These are phyloP conservation scores for Coryphaenoides rupestris DNA, from an alignment of 2,113 vertebrate species.

Conservation along the genomic window DNA sequence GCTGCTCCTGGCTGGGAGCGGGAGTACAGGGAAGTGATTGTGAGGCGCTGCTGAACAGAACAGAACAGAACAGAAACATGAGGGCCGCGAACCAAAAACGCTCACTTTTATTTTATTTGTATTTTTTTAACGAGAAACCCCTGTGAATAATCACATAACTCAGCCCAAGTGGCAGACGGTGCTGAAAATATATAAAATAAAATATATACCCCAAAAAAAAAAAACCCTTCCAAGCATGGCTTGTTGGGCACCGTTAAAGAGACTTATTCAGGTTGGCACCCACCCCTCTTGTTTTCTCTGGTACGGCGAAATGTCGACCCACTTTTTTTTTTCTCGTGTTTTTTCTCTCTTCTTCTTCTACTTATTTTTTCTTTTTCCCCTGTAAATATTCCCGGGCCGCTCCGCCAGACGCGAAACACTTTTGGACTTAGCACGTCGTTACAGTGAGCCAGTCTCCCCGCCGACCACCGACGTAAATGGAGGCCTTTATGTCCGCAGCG, in stretches of 20 bases:
- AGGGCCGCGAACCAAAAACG: too few relatives aligned
- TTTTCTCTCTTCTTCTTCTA: too few relatives aligned
- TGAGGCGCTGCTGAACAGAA: conserved; percentile 45
- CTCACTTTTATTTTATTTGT: too few relatives aligned
- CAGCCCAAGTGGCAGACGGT: too few relatives aligned
- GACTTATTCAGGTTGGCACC: conserved; percentile 27
- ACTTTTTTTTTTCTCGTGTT: too few relatives aligned
- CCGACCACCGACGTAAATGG: conserved; percentile 15
- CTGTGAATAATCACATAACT: too few relatives aligned
- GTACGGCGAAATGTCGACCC: too few relatives aligned
- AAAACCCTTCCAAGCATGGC: conserved; percentile 26
- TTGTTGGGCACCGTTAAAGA: conserved; percentile 43
- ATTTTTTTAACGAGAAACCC: too few relatives aligned
- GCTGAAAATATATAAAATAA: too few relatives aligned
- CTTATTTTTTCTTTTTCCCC: background rate
- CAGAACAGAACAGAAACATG: conserved; percentile 16
- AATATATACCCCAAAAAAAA: too few relatives aligned
- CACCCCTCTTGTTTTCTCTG: conserved; percentile 22
- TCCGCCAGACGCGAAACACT: conserved; percentile 17
- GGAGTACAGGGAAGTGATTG: conserved; percentile 53
- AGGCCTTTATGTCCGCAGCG: conserved; percentile 32
- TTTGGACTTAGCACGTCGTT: conserved; percentile 34
- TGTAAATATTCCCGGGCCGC: conserved; percentile 32
- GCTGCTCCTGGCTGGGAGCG: conserved; percentile 33
- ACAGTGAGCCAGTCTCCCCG: conserved; percentile 8